Evolutionary conservation across 2,113 vertebrate species (phyloP), one percentile per base, ranked within the genome.

Genomic region (Saguinus midas): DNA sequence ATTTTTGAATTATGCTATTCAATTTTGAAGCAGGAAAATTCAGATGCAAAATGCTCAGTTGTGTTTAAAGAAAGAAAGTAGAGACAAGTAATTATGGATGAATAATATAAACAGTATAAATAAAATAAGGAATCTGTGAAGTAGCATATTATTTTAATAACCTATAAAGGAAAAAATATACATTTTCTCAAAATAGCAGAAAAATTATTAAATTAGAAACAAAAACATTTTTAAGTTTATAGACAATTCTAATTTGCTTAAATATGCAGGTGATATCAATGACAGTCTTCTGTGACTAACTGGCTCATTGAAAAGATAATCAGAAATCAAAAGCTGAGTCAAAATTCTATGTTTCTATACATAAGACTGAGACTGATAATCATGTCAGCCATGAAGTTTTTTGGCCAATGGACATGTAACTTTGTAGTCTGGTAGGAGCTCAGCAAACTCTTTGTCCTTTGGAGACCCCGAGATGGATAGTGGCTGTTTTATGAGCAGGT

Each of bases 171-270:
- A 21, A 23, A 87, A 85, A 76, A 55, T 70, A 76, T 91, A 40
- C 32, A 37, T 87, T 83, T 93, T 61, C 17, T 97, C 2, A 75
- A 97, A 92, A 83, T 40, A 61, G 5, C 57, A 32, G 35, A 79
- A 90, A 92, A 93, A 68, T 75, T 78, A 37, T 96, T 35, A 95
- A 95, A 40, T 96, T 16, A 87, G 83, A 84, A 12, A 43, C 27
- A 87, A 86, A 94, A 90, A 21, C 2, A 88, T 72, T 75, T 94
- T 85, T 18, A 96, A 78, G 5, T 76, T 76, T 72, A 73, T 68
- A 52, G 50, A 14, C 43, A 72, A 93, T 75, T 87, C 48, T 84
- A 90, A n/a, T 48, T 70, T 90, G 66, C 92, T 82, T 48, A 64
- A 81, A 92, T 87, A 40, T 58, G 12, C 16, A 95, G 66, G 72